A percentile compares a stretch with the other conserved stretches of the same genome.
phyloP scores from a whole-genome alignment of 2,888 invertebrate species.

The Sesamia inferens region DNA sequence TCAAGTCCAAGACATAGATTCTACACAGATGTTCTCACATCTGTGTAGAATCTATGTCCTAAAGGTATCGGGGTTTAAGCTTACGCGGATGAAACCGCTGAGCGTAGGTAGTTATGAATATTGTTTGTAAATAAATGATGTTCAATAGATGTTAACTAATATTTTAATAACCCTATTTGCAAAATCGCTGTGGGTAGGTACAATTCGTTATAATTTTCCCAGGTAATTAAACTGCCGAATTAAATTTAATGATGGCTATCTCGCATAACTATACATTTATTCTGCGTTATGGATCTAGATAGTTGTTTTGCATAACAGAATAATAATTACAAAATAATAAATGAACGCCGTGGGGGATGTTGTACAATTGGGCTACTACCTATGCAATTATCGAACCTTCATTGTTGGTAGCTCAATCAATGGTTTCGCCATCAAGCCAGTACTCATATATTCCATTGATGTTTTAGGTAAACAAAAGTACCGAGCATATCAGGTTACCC shows the following conservation, averaged over 20 bases:
- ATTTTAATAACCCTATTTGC: slow-evolving; percentile 1
- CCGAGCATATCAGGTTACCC: background rate
- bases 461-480: background rate
- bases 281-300: slow-evolving; percentile 13
- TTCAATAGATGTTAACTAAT: background rate
- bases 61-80: too few species aligned
- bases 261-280: slow-evolving; percentile 14
- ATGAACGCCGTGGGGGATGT: background rate
- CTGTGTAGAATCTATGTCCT: too few species aligned
- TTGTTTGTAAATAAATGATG: background rate
- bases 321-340: slow-evolving; percentile 19
- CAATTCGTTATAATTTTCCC: slow-evolving; percentile 10
- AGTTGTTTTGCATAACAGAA: slow-evolving; percentile 12
- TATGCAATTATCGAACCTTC: slow-evolving; percentile 19
- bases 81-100: background rate
- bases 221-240: slow-evolving; percentile 9
- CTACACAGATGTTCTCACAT: too few species aligned
- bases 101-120: background rate
- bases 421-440: slow-evolving; percentile 1
- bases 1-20: too few species aligned
- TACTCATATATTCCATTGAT: background rate
- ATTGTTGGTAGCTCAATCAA: slow-evolving; percentile 21
- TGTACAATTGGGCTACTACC: slow-evolving; percentile 1
- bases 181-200: background rate
- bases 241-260: slow-evolving; percentile 19